Evolutionary conservation across 2,113 vertebrate species (phyloP), one percentile per base, ranked within the genome.

Genomic region (Struthio camelus): DNA sequence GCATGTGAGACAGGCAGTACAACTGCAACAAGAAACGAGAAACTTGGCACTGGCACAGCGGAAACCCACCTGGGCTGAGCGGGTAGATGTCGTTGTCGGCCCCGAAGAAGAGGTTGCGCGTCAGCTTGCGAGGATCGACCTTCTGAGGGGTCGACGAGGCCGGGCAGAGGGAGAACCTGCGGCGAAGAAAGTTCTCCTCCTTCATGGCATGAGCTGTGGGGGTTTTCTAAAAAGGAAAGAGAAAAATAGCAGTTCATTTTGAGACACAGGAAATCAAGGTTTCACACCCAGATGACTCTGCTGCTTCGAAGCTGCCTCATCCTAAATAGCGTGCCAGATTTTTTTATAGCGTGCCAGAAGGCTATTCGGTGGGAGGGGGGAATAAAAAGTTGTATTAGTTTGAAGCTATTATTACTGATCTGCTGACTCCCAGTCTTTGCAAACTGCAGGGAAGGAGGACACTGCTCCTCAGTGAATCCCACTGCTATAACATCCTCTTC

Each of bases 151-250:
- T 98, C 70, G 98, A 98, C 0, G 98, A 97, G 10, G 98, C 98
- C 0, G 99, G 99, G 89, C 99, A 99, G 93, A 99, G 98, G 15
- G 99, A 99, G 96, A 99, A 98, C 97, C 99, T 98, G 87, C 99
- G 98, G 34, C 99, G 98, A 72, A 99, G 98, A 80, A 99, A 98
- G 97, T 98, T 99, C 98, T 99, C 99, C 97, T 99, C 99, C 98
- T 99, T 99, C 99, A 99, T 99, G 97, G 97, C 97, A 98, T 97
- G 98, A 94, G 98, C 85, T 89, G 98, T 95, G 85, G 98, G 98
- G 51, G 98, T 98, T 97, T 98, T 99, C 99, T 99, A 97, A 69
- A 95, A 93, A 58, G 40, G 83, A 85, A 76, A 56, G 51, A 12
- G 28, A 91, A 51, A 91, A 69, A 56, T 4, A 77, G 27, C 27